Evolutionary conservation across 2,113 vertebrate species (phyloP), one percentile per base, ranked within the genome.

Genomic region (Calidris pygmaea): DNA sequence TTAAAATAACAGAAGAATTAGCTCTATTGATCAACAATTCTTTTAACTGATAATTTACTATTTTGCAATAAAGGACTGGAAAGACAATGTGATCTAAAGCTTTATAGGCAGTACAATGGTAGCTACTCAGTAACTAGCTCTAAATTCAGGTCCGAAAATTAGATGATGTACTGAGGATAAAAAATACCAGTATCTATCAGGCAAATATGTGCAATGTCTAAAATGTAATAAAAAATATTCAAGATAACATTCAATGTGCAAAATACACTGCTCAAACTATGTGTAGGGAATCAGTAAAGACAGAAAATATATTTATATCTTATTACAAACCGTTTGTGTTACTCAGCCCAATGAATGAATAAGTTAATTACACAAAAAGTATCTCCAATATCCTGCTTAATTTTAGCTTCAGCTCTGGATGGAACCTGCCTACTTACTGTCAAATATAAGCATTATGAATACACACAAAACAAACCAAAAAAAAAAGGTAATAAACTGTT

Each of bases 171-270:
- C 24, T 45, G 14, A 73, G 30, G 50, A 9, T 8, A 75, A 47
- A 71, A 55, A 29, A 0, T 2, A 11, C 7, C 7, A 43, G 1
- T 47, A 6, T 66, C 22, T 71, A 12, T 60, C 32, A 85, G 60
- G 47, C 35, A 75, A 77, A 58, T 75, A 39, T 1, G 0, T 47
- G 18, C 15, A 24, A 58, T 3, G 3, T 50, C 41, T 81, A 45
- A 55, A 76, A 53, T 32, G 16, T 37, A 60, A 66, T 32, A 4
- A 3, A 37, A 52, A 86, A 60, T 7, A 34, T 29, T 60, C n/a
- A 59, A 41, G 5, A 29, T 45, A 60, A 45, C 48, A 35, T 26
- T 81, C 34, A 53, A 1, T n/a, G 30, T 55, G 18, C 2, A 21
- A 60, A 72, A 41, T 15, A 32, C 15, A 35, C 18, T 72, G 10